These are phyloP conservation scores for Caranx ignobilis DNA, from an alignment of 2,113 vertebrate genomes.

Conservation along the genomic window DNA sequence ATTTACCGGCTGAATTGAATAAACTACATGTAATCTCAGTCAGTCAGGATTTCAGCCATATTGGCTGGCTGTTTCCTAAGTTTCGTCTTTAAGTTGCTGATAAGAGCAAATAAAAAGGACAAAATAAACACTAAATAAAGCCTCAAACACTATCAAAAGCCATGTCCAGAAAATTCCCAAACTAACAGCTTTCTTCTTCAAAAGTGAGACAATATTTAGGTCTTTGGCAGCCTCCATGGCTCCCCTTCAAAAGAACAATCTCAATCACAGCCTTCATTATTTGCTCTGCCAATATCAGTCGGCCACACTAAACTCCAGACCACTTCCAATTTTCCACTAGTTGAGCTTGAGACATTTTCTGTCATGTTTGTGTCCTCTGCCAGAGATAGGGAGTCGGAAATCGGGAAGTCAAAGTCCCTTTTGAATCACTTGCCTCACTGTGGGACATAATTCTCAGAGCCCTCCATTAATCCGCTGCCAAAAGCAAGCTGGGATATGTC, in stretches of 20 bases:
- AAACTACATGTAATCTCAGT: slow-evolving; percentile 47
- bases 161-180: slow-evolving; percentile 8
- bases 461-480: slow-evolving; percentile 37
- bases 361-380: slow-evolving; percentile 39
- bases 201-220: slow-evolving; percentile 29
- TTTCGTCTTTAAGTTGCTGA: slow-evolving; percentile 33
- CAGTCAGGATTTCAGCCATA: slow-evolving; percentile 19
- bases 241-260: slow-evolving; percentile 58
- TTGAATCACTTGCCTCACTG: slow-evolving; percentile 36
- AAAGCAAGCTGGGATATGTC: slow-evolving; percentile 29
- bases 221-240: slow-evolving; percentile 26
- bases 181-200: slow-evolving; percentile 20
- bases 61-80: slow-evolving; percentile 27
- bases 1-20: slow-evolving; percentile 50
- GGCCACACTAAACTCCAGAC: slow-evolving; percentile 44
- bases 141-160: slow-evolving; percentile 31
- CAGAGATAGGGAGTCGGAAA: slow-evolving; percentile 46
- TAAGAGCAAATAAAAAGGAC: slow-evolving; percentile 43
- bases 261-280: slow-evolving; percentile 60
- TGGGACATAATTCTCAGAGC: slow-evolving; percentile 38
- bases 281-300: slow-evolving; percentile 55
- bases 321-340: slow-evolving; percentile 63
- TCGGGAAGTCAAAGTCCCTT: slow-evolving; percentile 31
- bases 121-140: slow-evolving; percentile 14
- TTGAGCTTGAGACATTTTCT: slow-evolving; percentile 37